Evolutionary conservation across 2,113 vertebrate species (phyloP), one percentile per base, ranked within the genome.

Genomic region (Dipodomys ordii): DNA sequence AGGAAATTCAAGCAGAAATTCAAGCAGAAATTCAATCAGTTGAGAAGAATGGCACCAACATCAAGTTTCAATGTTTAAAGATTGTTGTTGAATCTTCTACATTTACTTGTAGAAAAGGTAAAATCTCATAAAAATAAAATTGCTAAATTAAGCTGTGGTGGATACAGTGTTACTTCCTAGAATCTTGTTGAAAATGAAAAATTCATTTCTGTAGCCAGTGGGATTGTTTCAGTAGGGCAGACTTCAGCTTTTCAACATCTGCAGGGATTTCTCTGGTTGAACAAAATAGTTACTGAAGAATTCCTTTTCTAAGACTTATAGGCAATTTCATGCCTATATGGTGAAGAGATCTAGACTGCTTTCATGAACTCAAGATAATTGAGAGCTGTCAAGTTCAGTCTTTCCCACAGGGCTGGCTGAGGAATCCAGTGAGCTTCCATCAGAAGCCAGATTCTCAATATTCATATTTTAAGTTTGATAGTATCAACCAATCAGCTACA

Each of bases 81-180:
- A 16, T 35, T 62, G 2, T 64, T 78, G 19, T 7, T 80, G 30
- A 71, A 4, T 20, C 9, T 74, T 90, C 1, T 68, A 88, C 22
- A 2, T 32, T 30, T 57, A 23, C 74, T 39, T 2, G 60, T 12
- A 18, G 8, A 13, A 32, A 73, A 88, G 62, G 19, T 67, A 4
- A 72, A 53, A 68, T 25, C 67, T 84, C 10, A 83, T 88, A 60
- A 83, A 46, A 7, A 2, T 49, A 22, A 4, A 35, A 64, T 25
- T 53, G 0, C 7, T 83, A 57, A 84, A 57, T 3, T 46, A 23
- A n/a, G n/a, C 35, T 30, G 0, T 13, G 3, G 27, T 64, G 6
- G 32, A 32, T n/a, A 1, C n/a, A 65, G 0, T 27, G 11, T 3
- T 0, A 81, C 3, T 20, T 6, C 4, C 27, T 35, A 39, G 23